Conservation (phyloP, 2,113 vertebrate genomes). For the Rhegmatorhina hoffmannsi region DNA sequence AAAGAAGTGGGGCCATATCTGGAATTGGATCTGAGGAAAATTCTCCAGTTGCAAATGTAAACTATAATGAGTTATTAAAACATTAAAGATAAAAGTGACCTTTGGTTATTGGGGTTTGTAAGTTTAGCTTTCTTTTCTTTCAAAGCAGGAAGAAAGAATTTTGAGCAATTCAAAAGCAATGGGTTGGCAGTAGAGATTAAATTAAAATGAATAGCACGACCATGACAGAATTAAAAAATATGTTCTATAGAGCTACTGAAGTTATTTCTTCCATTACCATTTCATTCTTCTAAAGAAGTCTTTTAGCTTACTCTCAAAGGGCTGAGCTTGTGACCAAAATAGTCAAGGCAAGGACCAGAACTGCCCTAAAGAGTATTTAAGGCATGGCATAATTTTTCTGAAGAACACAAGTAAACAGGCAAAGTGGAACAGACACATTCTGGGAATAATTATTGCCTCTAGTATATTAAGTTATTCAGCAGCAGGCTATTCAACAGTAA, state of each 20-base stretch:
- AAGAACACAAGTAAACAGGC: conserved; percentile 47
- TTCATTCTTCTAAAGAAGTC: not conserved
- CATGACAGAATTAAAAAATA: conserved; percentile 28
- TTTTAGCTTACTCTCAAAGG: not conserved
- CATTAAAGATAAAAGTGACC: conserved; percentile 27
- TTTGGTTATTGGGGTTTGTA: not conserved
- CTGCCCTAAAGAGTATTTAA: conserved; percentile 22
- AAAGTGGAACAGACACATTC: conserved; percentile 28
- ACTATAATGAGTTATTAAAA: conserved; percentile 11
- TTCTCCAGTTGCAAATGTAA: not conserved
- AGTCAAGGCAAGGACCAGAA: conserved; percentile 2
- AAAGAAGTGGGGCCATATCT: not conserved
- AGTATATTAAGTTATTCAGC: conserved; percentile 47
- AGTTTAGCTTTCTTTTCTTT: conserved; percentile 1
- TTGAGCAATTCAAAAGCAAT: conserved; percentile 11
- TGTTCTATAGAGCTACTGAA: not conserved
- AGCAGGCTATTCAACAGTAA: conserved; percentile 52
- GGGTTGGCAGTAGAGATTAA: not conserved
- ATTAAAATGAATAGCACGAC: not conserved
- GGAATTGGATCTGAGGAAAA: not conserved
- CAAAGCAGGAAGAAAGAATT: not conserved
- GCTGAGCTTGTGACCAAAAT: conserved; percentile 12
- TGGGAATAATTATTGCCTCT: conserved; percentile 50
- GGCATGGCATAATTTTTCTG: conserved; percentile 42
- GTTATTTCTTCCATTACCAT: conserved; percentile 15